Base-by-base conservation (phyloP, 2,797 vertebrate genomes). In the Sebastes ruberrimus region DNA sequence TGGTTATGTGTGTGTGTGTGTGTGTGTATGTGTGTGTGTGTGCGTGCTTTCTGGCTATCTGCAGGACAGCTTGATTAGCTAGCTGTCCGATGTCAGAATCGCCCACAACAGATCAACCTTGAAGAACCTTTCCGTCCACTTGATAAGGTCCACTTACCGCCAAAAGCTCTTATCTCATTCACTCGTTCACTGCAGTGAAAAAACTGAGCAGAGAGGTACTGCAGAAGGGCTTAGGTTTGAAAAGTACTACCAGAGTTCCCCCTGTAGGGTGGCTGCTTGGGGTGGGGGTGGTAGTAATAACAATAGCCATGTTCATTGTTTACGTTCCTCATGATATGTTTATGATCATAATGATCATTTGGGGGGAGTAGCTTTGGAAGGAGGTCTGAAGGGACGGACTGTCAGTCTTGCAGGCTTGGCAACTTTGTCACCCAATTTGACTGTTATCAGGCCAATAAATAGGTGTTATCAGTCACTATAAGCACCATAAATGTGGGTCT, bases 121-220 rank as follows among this genome's bases (percentile, higher is more conserved):
- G 90, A 90, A 82, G 82, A 91, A 93, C 91, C 90, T 93, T 85
- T 92, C 71, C 22, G 57, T 86, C 82, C 81, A 87, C 86, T 88
- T 87, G 89, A 93, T 92, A 83, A 91, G 78, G 88, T 90, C 90
- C 87, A 83, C 86, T 89, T 84, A 88, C 84, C 81, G 86, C 74
- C 22, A 23, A 76, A 83, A 82, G 86, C 84, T 82, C 83, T 86
- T 89, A 86, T 89, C 80, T 88, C 79, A 28, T 82, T 88, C 81
- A 76, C 78, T 87, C 73, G 59, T 90, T 89, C 83, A 52, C 53
- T 56, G 74, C 72, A 4, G 71, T 70, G 66, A 69, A 68, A 60
- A 76, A 78, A 71, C n/a, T 27, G 77, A 81, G 61, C 38, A 32
- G 42, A 78, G 68, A 81, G 32, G 75, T 74, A 57, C 42, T 67